A percentile compares a stretch with the other conserved stretches of the same genome.
Conservation (phyloP, 2,797 vertebrate genomes). For the Cirrhinus molitorella region DNA sequence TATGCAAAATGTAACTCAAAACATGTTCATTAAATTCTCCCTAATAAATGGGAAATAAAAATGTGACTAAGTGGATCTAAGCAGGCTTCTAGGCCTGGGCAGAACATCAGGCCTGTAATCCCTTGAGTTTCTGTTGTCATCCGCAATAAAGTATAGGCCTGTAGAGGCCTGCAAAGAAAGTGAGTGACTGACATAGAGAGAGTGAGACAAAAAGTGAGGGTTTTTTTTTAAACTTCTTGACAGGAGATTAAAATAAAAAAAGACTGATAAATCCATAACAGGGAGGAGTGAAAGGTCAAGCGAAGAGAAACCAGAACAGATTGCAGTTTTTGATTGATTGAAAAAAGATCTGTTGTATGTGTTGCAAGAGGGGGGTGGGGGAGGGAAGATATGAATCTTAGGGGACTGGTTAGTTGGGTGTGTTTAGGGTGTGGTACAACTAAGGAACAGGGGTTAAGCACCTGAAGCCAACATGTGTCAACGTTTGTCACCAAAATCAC, state of each 20-base stretch:
- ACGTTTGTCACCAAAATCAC: constrained; percentile 24
- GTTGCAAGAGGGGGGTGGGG: not conserved
- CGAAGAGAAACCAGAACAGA: not conserved
- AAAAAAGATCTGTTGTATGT: not conserved
- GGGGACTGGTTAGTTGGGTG: constrained; percentile 27
- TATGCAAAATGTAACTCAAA: not conserved
- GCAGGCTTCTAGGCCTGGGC: not conserved
- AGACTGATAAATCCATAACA: constrained; percentile 2
- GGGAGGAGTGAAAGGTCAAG: not conserved
- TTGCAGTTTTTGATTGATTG: not conserved
- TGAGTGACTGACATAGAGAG: constrained; percentile 13
- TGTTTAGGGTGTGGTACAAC: constrained; percentile 39
- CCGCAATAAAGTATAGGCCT: constrained; percentile 24
- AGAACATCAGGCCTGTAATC: constrained; percentile 44
- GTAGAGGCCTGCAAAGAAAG: constrained; percentile 45
- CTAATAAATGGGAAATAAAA: not conserved
- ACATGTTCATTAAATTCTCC: not conserved
- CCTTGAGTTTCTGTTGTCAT: constrained; percentile 45
- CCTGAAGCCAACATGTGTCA: constrained; percentile 31
- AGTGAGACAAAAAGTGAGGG: not conserved
- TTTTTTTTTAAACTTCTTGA: not conserved
- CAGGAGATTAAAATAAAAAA: not conserved
- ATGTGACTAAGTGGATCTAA: not conserved
- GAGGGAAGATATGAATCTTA: constrained; percentile 29
- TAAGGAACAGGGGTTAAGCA: constrained; percentile 6